phyloP scores from a whole-genome alignment of 2,888 invertebrate genomes.

The Sphinx pinastri region DNA sequence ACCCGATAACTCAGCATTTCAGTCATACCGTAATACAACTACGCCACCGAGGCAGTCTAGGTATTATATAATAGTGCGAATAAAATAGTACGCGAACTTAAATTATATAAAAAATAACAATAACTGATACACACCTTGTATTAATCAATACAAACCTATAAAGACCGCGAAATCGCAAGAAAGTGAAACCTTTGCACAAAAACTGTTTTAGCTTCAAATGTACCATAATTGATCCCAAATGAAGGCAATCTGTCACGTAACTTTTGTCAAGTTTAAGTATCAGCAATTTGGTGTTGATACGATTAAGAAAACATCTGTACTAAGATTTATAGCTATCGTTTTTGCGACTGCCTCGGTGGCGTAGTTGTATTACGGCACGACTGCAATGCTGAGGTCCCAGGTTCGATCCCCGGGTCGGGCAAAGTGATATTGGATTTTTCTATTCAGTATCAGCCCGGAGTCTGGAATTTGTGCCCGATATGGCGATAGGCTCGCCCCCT shows the following conservation, averaged over 20 bases:
- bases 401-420: too few species aligned
- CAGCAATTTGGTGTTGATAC: slow-evolving; percentile 36
- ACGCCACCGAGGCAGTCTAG: too few species aligned
- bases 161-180: slow-evolving; percentile 38
- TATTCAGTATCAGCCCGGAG: too few species aligned
- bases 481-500: too few species aligned
- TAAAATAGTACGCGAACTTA: neutral
- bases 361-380: too few species aligned
- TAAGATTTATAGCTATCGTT: slow-evolving; percentile 24
- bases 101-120: neutral
- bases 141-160: neutral
- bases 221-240: slow-evolving; percentile 47
- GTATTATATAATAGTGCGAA: neutral
- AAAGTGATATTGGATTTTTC: too few species aligned
- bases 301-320: slow-evolving; percentile 40
- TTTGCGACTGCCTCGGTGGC: neutral
- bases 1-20: too few species aligned
- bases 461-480: too few species aligned
- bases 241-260: slow-evolving; percentile 46
- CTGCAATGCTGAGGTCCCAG: too few species aligned
- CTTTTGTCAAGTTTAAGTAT: slow-evolving; percentile 33
- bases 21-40: too few species aligned
- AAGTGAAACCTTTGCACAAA: slow-evolving; percentile 40
- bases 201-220: slow-evolving; percentile 41
- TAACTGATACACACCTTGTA: slow-evolving; percentile 3